Evolutionary conservation across 1,140 invertebrate genomes (phyloP).

Genomic region (Drosophila tsacasi): DNA sequence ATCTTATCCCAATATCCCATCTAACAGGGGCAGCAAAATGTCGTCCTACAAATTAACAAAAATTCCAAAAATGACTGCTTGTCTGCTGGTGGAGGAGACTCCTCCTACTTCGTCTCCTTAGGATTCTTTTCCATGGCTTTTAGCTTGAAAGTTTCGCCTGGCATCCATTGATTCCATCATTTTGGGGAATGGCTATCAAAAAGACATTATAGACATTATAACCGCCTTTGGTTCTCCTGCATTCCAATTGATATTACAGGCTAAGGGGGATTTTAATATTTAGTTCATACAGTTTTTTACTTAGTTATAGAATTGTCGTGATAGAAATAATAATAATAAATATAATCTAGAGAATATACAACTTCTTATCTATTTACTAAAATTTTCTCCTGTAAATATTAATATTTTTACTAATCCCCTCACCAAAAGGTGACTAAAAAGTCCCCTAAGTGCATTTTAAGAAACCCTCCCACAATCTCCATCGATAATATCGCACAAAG

Average conservation of each 20-base stretch:
- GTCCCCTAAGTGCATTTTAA: slow-evolving; percentile 1
- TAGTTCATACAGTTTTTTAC: background rate
- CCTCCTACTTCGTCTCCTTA: slow-evolving; percentile 30
- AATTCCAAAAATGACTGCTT: slow-evolving; percentile 71
- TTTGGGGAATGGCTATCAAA: slow-evolving; percentile 67
- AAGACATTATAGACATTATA: slow-evolving; percentile 43
- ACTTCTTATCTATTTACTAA: background rate
- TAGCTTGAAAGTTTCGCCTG: slow-evolving; percentile 32
- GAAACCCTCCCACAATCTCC: slow-evolving; percentile 1
- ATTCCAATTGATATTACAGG: slow-evolving; percentile 2
- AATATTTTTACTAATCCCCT: background rate
- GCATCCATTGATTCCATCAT: slow-evolving; percentile 71
- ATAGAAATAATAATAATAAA: background rate
- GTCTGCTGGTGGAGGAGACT: slow-evolving; percentile 37
- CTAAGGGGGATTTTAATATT: slow-evolving; percentile 11
- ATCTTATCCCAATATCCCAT: slow-evolving; percentile 3
- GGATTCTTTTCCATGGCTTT: slow-evolving; percentile 10
- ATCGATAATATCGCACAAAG: slow-evolving; percentile 38
- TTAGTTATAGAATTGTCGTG: background rate
- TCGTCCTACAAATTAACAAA: slow-evolving; percentile 82
- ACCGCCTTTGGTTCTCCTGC: background rate
- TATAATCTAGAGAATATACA: background rate
- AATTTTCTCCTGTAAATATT: background rate
- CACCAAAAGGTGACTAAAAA: slow-evolving; percentile 24
- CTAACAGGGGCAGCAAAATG: slow-evolving; percentile 71